These are phyloP conservation scores for Oligia fasciuncula DNA, from an alignment of 2,888 invertebrate genomes.

Conservation along the genomic window DNA sequence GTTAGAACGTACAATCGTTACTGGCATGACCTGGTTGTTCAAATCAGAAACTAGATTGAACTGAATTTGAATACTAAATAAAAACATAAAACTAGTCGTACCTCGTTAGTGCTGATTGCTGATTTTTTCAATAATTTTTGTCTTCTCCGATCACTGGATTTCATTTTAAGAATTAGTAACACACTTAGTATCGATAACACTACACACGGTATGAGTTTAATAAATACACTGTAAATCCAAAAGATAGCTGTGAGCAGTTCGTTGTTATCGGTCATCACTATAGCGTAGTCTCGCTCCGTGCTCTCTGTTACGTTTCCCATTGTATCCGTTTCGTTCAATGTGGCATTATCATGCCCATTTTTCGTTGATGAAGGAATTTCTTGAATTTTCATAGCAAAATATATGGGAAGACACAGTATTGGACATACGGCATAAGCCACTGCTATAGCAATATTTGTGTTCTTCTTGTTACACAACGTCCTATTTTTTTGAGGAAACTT, in stretches of 20 bases:
- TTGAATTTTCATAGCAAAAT: conserved; percentile 93
- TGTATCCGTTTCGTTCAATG: conserved; percentile 71
- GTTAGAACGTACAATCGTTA: conserved; percentile 21
- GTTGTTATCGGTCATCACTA: conserved; percentile 92
- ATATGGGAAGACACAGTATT: conserved; percentile 95
- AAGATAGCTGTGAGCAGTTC: conserved; percentile 93
- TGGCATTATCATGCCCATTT: conserved; percentile 68
- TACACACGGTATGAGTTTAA: conserved; percentile 97
- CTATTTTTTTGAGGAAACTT: conserved; percentile 95
- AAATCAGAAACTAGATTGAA: conserved; percentile 26
- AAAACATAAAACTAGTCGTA: conserved; percentile 62
- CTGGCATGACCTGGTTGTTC: conserved; percentile 22
- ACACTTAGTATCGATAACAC: conserved; percentile 95
- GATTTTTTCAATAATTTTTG: conserved; percentile 91
- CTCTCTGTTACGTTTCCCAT: conserved; percentile 69
- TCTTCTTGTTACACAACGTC: conserved; percentile 94
- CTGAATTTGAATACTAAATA: conserved; percentile 23
- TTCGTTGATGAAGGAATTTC: conserved; percentile 74
- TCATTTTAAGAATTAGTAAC: conserved; percentile 93
- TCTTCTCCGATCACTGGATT: conserved; percentile 94
- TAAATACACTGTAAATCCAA: conserved; percentile 97
- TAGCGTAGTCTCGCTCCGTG: conserved; percentile 91
- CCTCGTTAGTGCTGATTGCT: conserved; percentile 83
- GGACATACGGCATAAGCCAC: conserved; percentile 95
- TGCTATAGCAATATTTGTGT: conserved; percentile 94